Evolutionary conservation across 2,113 vertebrate genomes (phyloP).

Genomic region (Leucopsar rothschildi): DNA sequence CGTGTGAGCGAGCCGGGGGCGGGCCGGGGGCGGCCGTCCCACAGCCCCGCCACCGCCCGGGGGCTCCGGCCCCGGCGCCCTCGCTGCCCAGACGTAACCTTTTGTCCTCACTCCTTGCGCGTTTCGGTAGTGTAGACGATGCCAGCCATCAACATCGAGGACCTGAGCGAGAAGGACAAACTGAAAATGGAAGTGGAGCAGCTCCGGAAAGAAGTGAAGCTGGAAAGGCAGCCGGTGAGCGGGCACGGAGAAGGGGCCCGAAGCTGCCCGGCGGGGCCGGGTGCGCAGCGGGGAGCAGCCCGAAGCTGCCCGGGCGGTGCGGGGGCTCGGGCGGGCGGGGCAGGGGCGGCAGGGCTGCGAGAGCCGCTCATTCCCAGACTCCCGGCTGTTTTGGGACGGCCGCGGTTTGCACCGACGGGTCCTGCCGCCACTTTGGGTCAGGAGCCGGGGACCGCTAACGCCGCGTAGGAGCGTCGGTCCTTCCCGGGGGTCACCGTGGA

Average conservation of each 20-base stretch:
- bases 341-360: not conserved
- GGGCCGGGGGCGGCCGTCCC: conserved; percentile 28
- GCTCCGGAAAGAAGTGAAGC: conserved; percentile 85
- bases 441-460: not conserved
- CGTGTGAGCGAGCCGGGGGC: conserved; percentile 1
- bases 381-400: not conserved
- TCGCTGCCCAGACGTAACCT: not conserved
- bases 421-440: not conserved
- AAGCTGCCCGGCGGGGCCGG: not conserved
- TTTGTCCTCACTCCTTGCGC: not conserved
- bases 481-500: not conserved
- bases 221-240: conserved; percentile 89
- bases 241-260: not conserved
- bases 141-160: conserved; percentile 90
- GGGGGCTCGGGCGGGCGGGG: not conserved
- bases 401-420: not conserved
- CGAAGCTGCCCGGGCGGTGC: no score
- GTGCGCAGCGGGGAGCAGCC: not conserved
- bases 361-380: not conserved
- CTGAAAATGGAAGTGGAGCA: conserved; percentile 90
- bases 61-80: not conserved
- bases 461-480: not conserved
- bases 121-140: conserved; percentile 59
- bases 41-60: not conserved
- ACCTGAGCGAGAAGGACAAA: conserved; percentile 92